Base-by-base conservation (phyloP, 1,140 invertebrate species). In the Zaprionus tsacasi region DNA sequence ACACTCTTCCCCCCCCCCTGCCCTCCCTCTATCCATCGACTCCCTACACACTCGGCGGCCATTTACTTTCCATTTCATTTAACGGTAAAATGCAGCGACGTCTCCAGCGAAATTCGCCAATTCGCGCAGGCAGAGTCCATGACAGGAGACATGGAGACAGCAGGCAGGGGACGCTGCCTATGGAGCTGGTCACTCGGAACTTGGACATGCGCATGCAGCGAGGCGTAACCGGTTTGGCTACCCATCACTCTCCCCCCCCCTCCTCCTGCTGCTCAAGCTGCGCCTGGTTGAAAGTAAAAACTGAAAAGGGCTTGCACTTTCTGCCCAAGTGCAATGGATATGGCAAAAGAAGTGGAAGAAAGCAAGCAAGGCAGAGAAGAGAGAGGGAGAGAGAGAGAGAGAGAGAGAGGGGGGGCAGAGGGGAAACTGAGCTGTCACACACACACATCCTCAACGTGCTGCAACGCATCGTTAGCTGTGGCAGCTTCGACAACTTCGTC, bases 301-400 rank as follows among this genome's bases (percentile, higher is more conserved):
- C 89, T 91, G 85, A 91, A 91, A 91, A 91, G 89, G 89, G 89
- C 89, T 91, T 91, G 90, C 89, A 91, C 89, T 91, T 91, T 91
- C 79, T 76, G 87, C 72, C 79, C 80, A 82, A 60, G 54, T 70
- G 72, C 77, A 68, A 36, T 57, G 27, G 40, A 66, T 66, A 48
- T 50, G 65, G 17, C 17, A 17, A 25, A 50, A 25, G 11, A 50
- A 25, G 45, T 8, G 17, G 38, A 36, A 30, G 82, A 74, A 86
- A 70, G 70, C 30, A 36, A 64, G 64, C 48, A 36, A 54, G 61
- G 43, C 50, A 52, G 72, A 60, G 45, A 60, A 74, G 60, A 65
- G 52, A 74, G 63, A 76, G 66, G 67, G 15, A 30, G 61, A 57
- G 63, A 72, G 48, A n/a, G n/a, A n/a, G n/a, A n/a, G 65, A 30